Conservation (phyloP, 64 coral and sea anemone species). For the Dendrophyllia cribrosa region DNA sequence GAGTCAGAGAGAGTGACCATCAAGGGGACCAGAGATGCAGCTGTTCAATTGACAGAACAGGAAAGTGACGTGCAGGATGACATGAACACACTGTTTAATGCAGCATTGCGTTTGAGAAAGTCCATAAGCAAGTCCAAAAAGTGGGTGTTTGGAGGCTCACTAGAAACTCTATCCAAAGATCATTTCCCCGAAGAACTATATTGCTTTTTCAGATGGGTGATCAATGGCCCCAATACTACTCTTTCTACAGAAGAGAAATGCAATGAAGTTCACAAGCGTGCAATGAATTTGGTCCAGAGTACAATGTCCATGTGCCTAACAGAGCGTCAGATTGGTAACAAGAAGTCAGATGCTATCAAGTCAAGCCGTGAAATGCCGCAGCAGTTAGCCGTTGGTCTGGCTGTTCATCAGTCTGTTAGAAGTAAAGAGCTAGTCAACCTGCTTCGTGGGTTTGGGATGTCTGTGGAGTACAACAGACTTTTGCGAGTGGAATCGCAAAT, state of each 20-base stretch:
- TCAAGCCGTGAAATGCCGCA: constrained; percentile 52
- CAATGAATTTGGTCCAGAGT: constrained; percentile 58
- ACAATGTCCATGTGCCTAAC: constrained; percentile 57
- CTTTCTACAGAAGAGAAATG: constrained; percentile 36
- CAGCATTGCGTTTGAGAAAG: constrained; percentile 61
- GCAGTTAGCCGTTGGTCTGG: constrained; percentile 60
- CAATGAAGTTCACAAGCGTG: constrained; percentile 60
- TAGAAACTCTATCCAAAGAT: constrained; percentile 58
- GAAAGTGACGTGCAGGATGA: constrained; percentile 8
- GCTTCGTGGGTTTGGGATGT: constrained; percentile 66
- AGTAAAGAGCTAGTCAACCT: constrained; percentile 69
- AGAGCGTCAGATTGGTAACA: constrained; percentile 56
- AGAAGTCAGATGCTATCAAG: constrained; percentile 69
- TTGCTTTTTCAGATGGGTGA: constrained; percentile 76
- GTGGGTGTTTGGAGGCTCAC: constrained; percentile 52
- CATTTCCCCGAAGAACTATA: constrained; percentile 63
- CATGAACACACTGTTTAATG: constrained; percentile 49
- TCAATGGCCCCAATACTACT: constrained; percentile 66
- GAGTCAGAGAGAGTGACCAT: constrained; percentile 69
- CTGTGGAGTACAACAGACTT: constrained; percentile 66
- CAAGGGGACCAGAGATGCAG: constrained; percentile 67
- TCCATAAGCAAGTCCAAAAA: constrained; percentile 48
- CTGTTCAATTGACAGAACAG: constrained; percentile 34
- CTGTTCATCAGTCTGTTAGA: constrained; percentile 64
- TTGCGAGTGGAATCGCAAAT: constrained; percentile 63